phyloP scores from a whole-genome alignment of 2,113 vertebrate species.

The Martes martes region DNA sequence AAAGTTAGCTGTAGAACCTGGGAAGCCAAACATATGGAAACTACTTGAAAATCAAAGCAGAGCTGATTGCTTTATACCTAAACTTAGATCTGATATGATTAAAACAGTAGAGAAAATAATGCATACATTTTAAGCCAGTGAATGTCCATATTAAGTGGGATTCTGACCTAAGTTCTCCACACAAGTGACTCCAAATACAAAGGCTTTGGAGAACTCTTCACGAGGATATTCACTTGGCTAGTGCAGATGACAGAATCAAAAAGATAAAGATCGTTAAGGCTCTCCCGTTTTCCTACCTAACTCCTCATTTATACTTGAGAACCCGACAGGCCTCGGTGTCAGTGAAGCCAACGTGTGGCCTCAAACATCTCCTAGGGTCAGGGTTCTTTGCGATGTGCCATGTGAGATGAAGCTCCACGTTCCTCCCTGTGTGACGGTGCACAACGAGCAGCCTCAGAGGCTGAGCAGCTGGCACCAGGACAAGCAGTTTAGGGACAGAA shows the following conservation, averaged over 20 bases:
- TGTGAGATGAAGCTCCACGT: accelerated
- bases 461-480: not conserved
- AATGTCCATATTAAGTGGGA: not conserved
- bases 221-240: not conserved
- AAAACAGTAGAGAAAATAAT: not conserved
- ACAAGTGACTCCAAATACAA: slow-evolving; percentile 5
- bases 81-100: not conserved
- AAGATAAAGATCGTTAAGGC: not conserved
- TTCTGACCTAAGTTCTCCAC: not conserved
- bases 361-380: not conserved
- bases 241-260: not conserved
- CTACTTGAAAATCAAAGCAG: not conserved
- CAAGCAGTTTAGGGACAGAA: not conserved
- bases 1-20: not conserved
- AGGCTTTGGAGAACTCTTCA: not conserved
- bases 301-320: not conserved
- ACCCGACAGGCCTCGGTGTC: not conserved
- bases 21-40: not conserved
- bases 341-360: not conserved
- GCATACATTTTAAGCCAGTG: not conserved
- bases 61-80: not conserved
- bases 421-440: not conserved
- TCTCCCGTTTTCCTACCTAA: not conserved
- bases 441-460: not conserved
- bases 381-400: too few relatives aligned